These are phyloP conservation scores for Heterodera filipjevi DNA, from an alignment of 2,888 invertebrate genomes.

Conservation along the genomic window DNA sequence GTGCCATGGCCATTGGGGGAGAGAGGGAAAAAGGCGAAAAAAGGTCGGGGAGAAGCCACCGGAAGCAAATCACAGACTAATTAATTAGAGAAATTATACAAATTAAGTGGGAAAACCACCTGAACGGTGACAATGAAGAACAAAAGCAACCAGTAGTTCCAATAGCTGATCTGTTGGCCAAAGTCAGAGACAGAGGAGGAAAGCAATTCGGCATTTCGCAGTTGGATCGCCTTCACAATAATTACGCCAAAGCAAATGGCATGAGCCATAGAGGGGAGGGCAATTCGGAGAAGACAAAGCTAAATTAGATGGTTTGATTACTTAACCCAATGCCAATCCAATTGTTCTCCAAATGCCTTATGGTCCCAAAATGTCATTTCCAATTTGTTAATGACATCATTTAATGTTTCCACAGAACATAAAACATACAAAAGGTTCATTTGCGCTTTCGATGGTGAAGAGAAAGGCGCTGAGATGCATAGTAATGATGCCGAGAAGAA, in stretches of 20 bases:
- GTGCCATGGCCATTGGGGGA: background rate
- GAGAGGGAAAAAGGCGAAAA: background rate
- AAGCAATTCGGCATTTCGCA: constrained; percentile 61
- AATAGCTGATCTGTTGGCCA: constrained; percentile 55
- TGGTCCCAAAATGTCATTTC: too few species aligned
- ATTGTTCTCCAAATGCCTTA: too few species aligned
- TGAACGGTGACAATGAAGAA: constrained; percentile 64
- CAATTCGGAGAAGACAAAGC: constrained; percentile 44
- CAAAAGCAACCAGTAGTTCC: constrained; percentile 64
- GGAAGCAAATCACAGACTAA: constrained; percentile 1
- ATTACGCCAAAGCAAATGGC: constrained; percentile 63
- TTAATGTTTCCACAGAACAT: too few species aligned
- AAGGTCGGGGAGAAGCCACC: background rate
- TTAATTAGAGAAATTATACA: background rate
- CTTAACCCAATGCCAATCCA: background rate
- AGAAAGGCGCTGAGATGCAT: constrained; percentile 59
- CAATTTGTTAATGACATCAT: too few species aligned
- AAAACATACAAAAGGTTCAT: constrained; percentile 37
- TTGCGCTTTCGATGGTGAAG: constrained; percentile 52
- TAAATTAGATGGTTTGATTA: constrained; percentile 14
- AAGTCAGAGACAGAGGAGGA: constrained; percentile 31
- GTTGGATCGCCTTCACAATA: constrained; percentile 62
- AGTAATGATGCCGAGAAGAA: constrained; percentile 58
- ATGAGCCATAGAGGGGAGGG: constrained; percentile 57
- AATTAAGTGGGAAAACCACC: constrained; percentile 32